Percentiles rank a stretch among this genome's conserved stretches.
These are phyloP conservation scores for Dromius quadrimaculatus DNA, from an alignment of 2,888 invertebrate genomes.

Conservation along the genomic window DNA sequence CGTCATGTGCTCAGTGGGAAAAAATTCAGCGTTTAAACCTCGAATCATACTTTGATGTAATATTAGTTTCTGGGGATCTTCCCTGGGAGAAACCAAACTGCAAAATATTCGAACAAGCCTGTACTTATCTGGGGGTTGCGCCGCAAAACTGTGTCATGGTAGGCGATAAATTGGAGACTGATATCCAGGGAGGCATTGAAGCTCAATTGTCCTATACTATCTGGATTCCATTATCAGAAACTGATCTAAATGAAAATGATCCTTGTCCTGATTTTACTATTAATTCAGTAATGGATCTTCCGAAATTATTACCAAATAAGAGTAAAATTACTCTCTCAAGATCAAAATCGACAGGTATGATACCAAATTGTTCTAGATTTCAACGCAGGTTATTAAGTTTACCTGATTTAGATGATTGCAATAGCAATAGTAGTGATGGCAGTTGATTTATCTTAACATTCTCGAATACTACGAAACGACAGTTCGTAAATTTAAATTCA, in stretches of 20 bases:
- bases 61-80: constrained; percentile 85
- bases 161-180: constrained; percentile 89
- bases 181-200: constrained; percentile 85
- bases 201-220: constrained; percentile 84
- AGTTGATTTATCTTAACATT: constrained; percentile 62
- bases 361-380: constrained; percentile 34
- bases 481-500: background rate
- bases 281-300: constrained; percentile 74
- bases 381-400: constrained; percentile 56
- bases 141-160: constrained; percentile 86
- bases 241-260: constrained; percentile 63
- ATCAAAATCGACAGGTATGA: constrained; percentile 49
- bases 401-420: constrained; percentile 65
- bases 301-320: constrained; percentile 71
- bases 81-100: constrained; percentile 89
- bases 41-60: constrained; percentile 80
- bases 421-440: constrained; percentile 69
- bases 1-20: constrained; percentile 90
- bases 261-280: constrained; percentile 76
- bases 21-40: constrained; percentile 81
- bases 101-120: constrained; percentile 85
- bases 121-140: constrained; percentile 79
- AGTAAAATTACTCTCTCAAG: constrained; percentile 61
- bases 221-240: constrained; percentile 78
- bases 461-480: background rate